Conservation (phyloP, 2,113 vertebrate genomes). For the Canis aureus region DNA sequence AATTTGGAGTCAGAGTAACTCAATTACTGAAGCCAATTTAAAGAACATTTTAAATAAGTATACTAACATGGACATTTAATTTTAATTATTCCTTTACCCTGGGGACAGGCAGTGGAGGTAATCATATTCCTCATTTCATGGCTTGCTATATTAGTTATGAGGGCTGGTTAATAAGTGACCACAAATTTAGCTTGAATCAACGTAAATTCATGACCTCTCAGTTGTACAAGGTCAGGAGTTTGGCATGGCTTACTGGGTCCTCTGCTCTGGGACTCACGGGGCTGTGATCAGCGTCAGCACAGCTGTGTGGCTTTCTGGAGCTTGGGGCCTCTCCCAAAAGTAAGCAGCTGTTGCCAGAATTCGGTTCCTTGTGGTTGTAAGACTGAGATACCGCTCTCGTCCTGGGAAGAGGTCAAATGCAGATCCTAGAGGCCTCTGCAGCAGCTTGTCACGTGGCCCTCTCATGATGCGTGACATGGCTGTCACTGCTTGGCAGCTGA, state of each 20-base stretch:
- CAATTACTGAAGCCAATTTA: not conserved
- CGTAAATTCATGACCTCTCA: fast-evolving
- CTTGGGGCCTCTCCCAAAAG: not conserved
- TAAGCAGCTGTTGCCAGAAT: not conserved
- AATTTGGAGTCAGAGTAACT: not conserved
- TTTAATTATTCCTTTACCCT: not conserved
- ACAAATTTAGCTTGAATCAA: not conserved
- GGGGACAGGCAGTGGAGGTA: not conserved
- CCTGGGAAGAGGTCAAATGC: not conserved
- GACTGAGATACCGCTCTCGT: not conserved
- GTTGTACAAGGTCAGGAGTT: too few relatives aligned
- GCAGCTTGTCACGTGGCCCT: not conserved
- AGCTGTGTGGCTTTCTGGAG: not conserved
- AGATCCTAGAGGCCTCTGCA: not conserved
- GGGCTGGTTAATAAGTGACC: not conserved
- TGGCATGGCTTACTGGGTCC: not conserved
- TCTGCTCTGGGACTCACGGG: not conserved
- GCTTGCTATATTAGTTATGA: fast-evolving
- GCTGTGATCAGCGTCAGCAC: not conserved
- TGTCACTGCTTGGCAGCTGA: not conserved
- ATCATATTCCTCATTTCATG: not conserved
- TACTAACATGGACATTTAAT: not conserved
- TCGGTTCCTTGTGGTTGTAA: not conserved
- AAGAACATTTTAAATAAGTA: not conserved
- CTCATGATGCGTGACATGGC: not conserved